Conservation (phyloP, 2,888 invertebrate genomes). For the Drepana falcataria region DNA sequence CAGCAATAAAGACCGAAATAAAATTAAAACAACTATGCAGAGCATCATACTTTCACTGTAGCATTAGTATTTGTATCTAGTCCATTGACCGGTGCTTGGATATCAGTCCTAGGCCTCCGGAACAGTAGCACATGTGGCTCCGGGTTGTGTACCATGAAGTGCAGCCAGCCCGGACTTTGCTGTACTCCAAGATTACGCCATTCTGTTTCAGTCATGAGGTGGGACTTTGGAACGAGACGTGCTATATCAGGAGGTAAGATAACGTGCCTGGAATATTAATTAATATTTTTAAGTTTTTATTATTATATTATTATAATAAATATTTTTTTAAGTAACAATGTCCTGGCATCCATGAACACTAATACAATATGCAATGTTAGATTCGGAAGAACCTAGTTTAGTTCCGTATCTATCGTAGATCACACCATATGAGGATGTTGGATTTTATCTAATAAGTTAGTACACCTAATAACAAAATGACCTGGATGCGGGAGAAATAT, state of each 20-base stretch:
- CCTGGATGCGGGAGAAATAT: too few species aligned
- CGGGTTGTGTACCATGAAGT: conserved; percentile 94
- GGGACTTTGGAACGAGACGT: conserved; percentile 90
- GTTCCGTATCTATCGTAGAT: too few species aligned
- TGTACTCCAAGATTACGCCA: conserved; percentile 97
- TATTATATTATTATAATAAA: neutral
- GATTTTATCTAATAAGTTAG: too few species aligned
- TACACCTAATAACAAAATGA: too few species aligned
- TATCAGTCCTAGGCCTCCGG: conserved; percentile 76
- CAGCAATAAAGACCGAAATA: conserved; percentile 13
- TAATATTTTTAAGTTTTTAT: neutral
- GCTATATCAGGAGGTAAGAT: conserved; percentile 92
- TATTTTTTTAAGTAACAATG: too few species aligned
- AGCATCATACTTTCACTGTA: conserved; percentile 48
- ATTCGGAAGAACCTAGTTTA: too few species aligned
- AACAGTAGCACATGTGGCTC: conserved; percentile 94
- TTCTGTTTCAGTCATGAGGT: conserved; percentile 95
- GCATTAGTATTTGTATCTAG: conserved; percentile 49
- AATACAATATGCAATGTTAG: too few species aligned
- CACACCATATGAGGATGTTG: too few species aligned
- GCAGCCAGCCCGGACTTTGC: conserved; percentile 91
- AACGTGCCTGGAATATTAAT: conserved; percentile 84
- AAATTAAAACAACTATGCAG: conserved; percentile 15
- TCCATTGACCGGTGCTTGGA: conserved; percentile 44
- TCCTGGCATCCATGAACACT: too few species aligned